Base-by-base conservation (phyloP, 2,797 vertebrate genomes). In the Sebastes kiyomatsui region DNA sequence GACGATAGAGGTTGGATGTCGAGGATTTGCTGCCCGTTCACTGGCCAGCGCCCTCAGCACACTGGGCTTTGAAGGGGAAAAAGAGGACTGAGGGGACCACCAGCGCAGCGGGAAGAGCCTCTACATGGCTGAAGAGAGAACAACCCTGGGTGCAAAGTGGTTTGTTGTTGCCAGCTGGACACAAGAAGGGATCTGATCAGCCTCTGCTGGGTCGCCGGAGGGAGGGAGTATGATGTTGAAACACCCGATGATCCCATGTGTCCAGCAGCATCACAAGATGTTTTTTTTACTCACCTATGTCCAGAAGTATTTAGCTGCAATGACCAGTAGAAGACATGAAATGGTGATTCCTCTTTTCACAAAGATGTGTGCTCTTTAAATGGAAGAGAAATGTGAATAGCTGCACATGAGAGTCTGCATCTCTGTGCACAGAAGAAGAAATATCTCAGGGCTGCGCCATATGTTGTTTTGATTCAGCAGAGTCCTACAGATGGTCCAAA, bases 401-500 rank as follows among this genome's bases (percentile, higher is more conserved):
- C 33, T 82, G 72, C 79, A 81, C 42, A 33, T 71, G 67, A 80
- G 25, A 52, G 62, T 76, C 65, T 80, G 70, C 33, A 46, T 89
- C 77, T 81, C 79, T 73, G 67, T 77, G 75, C 75, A 82, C 82
- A 92, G 84, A 84, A 84, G 82, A 78, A 83, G 83, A 86, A 87
- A 93, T 88, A 83, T 92, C 92, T 93, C 80, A 81, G 69, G 88
- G 93, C 92, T 83, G 84, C 54, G 52, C 92, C 94, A 93, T 93
- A 93, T 94, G 93, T 90, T 94, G 92, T 94, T 95, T 92, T 92
- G 83, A 92, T 90, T 87, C 87, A 68, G 79, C 83, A 70, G 69
- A 84, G 86, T 80, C 84, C 85, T 93, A 93, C 92, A 94, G 93
- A 95, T 94, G 92, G 93, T 93, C 92, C 71, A 93, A 94, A 94